phyloP scores from a whole-genome alignment of 2,113 vertebrate species.

The Pimephales promelas region DNA sequence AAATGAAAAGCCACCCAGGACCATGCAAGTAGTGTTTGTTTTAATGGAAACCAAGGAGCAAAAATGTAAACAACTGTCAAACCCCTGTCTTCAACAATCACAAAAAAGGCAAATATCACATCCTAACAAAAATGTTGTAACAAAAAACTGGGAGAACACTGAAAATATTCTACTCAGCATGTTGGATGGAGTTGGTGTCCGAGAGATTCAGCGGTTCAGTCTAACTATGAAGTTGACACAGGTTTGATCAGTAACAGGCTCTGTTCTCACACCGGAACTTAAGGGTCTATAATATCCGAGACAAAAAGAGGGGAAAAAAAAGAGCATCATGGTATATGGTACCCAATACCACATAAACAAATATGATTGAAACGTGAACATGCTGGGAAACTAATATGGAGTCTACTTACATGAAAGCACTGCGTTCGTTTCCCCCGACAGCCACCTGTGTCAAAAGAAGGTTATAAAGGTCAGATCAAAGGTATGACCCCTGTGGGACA shows the following conservation, averaged over 20 bases:
- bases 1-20: not conserved
- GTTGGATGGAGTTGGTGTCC: not conserved
- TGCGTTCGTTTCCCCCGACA: not conserved
- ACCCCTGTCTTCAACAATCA: conserved; percentile 18
- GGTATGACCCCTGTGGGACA: conserved; percentile 33
- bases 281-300: conserved; percentile 3
- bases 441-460: conserved; percentile 43
- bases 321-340: not conserved
- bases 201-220: not conserved
- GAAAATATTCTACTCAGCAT: not conserved
- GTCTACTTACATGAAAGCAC: conserved; percentile 42
- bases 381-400: conserved; percentile 11
- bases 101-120: not conserved
- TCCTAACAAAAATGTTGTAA: conserved; percentile 13
- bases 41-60: conserved; percentile 20
- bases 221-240: conserved; percentile 16
- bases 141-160: not conserved
- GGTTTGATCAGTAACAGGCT: conserved; percentile 17
- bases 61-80: not conserved
- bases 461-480: conserved; percentile 48
- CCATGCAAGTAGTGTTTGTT: conserved; percentile 8
- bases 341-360: conserved; percentile 35
- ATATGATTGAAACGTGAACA: conserved; percentile 25
- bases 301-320: not conserved
- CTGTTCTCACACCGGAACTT: not conserved